Evolutionary conservation across 2,113 vertebrate genomes (phyloP), one percentile per base, ranked within the genome.

Genomic region (Cyprinodon variegatus): DNA sequence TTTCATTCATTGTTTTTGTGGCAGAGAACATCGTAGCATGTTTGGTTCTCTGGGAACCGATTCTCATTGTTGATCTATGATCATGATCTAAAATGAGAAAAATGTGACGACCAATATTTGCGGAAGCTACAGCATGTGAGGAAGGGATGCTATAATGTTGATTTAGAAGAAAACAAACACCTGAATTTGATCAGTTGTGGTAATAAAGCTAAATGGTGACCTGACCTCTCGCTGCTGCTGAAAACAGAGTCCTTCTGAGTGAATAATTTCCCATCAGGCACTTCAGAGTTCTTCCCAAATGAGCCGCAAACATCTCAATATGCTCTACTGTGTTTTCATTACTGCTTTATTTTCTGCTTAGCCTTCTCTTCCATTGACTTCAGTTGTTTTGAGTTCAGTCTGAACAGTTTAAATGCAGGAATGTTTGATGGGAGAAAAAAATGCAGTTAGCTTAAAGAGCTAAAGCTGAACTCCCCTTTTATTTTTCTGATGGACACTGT

Each of bases 31-130:
- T 15, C 37, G 38, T 61, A 71, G 63, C 17, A 65, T 15, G 29
- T 83, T 89, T 86, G 79, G 70, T 84, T 88, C 67, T 84, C 74
- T 83, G 78, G 85, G 61, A 81, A 61, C 75, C n/a, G 41, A 11
- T 45, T 45, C 43, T 11, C 43, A 45, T 45, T 29, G 2, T 45
- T 57, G 38, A 60, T 29, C 46, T 22, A 43, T 40, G 61, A 4
- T 60, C 63, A 71, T 13, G 11, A 70, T 65, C 72, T 45, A 12
- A 62, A 76, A 67, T 63, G 61, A 5, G 46, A 70, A 82, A 81
- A 53, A 48, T 76, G 68, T 73, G 62, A 72, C 2, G 3, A 5
- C 6, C 66, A 15, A 38, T 39, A 78, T 61, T 69, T 76, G 64
- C 11, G 36, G 14, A 71, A 68, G 68, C 7, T 53, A 60, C 50